Percentiles rank a stretch among this genome's conserved stretches.
phyloP scores from a whole-genome alignment of 2,113 vertebrate species.

The Blennius ocellaris region DNA sequence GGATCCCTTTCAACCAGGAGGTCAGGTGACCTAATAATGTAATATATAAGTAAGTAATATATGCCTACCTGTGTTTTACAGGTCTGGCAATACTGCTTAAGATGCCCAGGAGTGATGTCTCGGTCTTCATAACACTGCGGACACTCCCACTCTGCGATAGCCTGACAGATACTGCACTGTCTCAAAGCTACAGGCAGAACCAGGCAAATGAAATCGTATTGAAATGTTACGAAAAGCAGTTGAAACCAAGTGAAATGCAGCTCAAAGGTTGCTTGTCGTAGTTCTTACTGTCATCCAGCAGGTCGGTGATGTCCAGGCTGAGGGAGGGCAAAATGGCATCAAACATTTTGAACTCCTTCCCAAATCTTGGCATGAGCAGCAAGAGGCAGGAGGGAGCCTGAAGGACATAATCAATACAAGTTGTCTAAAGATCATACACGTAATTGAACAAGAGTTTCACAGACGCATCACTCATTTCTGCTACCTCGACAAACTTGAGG shows the following conservation, averaged over 20 bases:
- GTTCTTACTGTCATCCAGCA: constrained; percentile 83
- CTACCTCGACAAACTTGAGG: constrained; percentile 87
- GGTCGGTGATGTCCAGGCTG: constrained; percentile 85
- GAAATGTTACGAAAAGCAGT: neutral
- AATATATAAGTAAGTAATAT: no score
- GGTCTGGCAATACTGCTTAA: constrained; percentile 87
- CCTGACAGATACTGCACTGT: constrained; percentile 87
- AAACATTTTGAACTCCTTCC: constrained; percentile 90
- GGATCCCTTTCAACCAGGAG: no score
- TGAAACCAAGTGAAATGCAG: neutral
- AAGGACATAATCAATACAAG: neutral
- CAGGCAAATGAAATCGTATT: neutral
- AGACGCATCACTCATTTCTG: no score
- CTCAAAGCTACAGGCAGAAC: constrained; percentile 75
- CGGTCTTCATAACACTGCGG: constrained; percentile 83
- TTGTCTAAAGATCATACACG: neutral
- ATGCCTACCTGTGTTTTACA: constrained; percentile 85
- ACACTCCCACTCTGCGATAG: constrained; percentile 85
- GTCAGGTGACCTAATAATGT: no score
- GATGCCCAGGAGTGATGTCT: constrained; percentile 81
- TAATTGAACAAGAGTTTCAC: no score
- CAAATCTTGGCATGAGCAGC: constrained; percentile 88
- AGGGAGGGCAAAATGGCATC: constrained; percentile 84
- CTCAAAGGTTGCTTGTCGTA: neutral
- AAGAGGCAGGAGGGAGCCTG: constrained; percentile 88